Base-by-base conservation (phyloP, 2,888 invertebrate genomes). In the Calameuta filiformis region DNA sequence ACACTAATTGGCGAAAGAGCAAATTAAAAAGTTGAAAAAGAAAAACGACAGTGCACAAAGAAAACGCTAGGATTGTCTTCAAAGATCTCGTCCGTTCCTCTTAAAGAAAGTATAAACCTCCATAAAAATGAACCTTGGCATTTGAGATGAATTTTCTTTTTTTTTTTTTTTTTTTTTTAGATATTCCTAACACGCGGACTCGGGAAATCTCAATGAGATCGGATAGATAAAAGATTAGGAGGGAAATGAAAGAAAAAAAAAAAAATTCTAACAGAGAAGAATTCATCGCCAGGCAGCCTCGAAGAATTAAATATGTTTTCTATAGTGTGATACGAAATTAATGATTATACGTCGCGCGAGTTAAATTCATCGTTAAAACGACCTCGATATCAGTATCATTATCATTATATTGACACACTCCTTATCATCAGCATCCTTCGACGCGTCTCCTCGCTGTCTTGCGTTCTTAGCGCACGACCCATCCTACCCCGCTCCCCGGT, bases 81-180 rank as follows among this genome's bases (percentile, higher is more conserved):
- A 74, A 74, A 74, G 4, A 34, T 74, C 35, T 74, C 74, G 74
- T 74, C 35, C 74, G 74, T 74, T 74, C 74, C 35, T 74, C 74
- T 74, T 35, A 35, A 74, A 74, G 35, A 74, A 74, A 74, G 74
- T 74, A 74, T 35, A 34, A 34, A 74, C 35, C 35, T 74, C 74
- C 71, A 35, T 34, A 71, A 71, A 71, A 71, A 56, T 56, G 56
- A 40, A 56, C 56, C 56, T 56, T 56, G 56, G 56, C 9, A 23
- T 56, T 23, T 56, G 23, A 23, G 23, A 56, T 56, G 23, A 56
- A 6, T 12, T 35, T 35, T n/a, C n/a, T n/a, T n/a, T n/a, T n/a
- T n/a, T 37, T 35, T 37, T 56, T 56, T 56, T 23, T 23, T n/a
- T 37, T 35, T 37, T 56, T 56, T 56, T 23, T 23, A 23, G 23